Evolutionary conservation across 2,797 vertebrate genomes (phyloP).

Genomic region (Glossophaga mutica): DNA sequence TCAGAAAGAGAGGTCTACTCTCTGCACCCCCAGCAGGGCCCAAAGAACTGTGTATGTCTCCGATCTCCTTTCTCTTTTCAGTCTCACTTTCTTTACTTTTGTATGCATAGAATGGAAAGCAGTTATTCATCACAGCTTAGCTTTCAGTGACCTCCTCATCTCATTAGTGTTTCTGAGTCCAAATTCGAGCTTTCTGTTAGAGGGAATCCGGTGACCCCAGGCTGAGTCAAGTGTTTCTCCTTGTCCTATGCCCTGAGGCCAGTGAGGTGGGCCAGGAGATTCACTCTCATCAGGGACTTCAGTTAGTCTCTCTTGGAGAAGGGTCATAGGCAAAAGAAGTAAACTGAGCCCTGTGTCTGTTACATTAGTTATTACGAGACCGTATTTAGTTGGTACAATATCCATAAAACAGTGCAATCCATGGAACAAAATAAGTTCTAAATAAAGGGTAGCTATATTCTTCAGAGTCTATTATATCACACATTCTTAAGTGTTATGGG

Average conservation of each 20-base stretch:
- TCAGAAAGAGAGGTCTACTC: neutral
- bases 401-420: neutral
- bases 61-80: neutral
- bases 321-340: rapidly evolving
- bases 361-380: neutral
- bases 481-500: neutral
- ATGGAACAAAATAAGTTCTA: neutral
- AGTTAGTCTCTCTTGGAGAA: neutral
- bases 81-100: neutral
- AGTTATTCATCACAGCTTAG: neutral
- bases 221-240: neutral
- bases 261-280: neutral
- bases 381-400: neutral
- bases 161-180: neutral
- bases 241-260: neutral
- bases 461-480: neutral
- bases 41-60: rapidly evolving
- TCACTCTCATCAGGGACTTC: neutral
- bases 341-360: neutral
- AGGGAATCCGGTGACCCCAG: neutral
- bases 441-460: neutral
- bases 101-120: neutral
- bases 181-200: neutral
- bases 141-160: neutral
- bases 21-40: neutral